These are phyloP conservation scores for Prorops nasuta DNA, from an alignment of 1,140 invertebrate genomes.

Conservation along the genomic window DNA sequence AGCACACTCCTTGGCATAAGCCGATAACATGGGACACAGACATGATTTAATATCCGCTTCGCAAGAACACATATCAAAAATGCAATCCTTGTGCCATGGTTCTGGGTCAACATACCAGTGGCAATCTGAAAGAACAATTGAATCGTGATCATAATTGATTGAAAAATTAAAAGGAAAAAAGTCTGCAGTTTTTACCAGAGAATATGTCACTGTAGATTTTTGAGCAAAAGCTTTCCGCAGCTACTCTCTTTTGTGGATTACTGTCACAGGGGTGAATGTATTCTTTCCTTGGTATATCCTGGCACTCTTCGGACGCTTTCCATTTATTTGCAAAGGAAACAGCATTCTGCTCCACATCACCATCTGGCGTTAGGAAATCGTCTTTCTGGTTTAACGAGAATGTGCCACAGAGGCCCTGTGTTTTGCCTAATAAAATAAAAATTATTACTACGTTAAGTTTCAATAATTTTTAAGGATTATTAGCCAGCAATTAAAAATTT, in stretches of 20 bases:
- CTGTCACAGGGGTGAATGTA: conserved; percentile 68
- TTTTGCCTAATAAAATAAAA: conserved; percentile 24
- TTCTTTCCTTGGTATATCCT: conserved; percentile 57
- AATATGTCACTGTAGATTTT: conserved; percentile 71
- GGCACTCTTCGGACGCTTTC: conserved; percentile 76
- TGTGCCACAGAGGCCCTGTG: conserved; percentile 81
- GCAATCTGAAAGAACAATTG: conserved; percentile 71
- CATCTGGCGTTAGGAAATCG: conserved; percentile 84
- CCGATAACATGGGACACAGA: conserved; percentile 76
- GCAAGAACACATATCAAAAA: conserved; percentile 86
- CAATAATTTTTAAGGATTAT: too few relatives aligned
- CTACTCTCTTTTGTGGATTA: conserved; percentile 67
- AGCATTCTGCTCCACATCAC: conserved; percentile 74
- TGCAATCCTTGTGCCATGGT: conserved; percentile 75
- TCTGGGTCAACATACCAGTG: conserved; percentile 77
- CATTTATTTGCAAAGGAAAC: conserved; percentile 84
- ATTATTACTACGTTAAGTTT: too few relatives aligned
- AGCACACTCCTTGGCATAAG: conserved; percentile 79
- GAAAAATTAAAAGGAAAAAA: too few relatives aligned
- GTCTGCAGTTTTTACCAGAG: conserved; percentile 59
- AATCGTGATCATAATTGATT: too few relatives aligned
- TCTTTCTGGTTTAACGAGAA: conserved; percentile 84
- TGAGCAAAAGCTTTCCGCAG: conserved; percentile 69
- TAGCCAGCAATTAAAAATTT: too few relatives aligned
- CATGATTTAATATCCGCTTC: conserved; percentile 65